These are phyloP conservation scores for Tricholauxania praeusta DNA, from an alignment of 2,888 invertebrate species.

Conservation along the genomic window DNA sequence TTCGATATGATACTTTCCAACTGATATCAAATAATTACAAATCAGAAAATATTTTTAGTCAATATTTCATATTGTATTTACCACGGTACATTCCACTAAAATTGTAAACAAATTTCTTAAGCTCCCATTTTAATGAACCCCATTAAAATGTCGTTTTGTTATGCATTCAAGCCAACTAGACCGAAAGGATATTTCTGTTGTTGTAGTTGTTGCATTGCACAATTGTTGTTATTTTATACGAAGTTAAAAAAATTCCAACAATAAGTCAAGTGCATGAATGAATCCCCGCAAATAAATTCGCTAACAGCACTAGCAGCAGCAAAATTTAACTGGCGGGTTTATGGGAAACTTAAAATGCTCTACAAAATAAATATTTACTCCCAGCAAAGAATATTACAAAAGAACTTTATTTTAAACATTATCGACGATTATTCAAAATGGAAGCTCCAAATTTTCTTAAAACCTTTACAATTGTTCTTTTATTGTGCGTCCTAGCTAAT, in stretches of 20 bases:
- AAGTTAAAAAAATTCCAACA: slow-evolving; percentile 33
- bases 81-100: not conserved
- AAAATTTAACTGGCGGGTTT: not conserved
- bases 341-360: too few species aligned
- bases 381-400: too few species aligned
- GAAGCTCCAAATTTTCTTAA: too few species aligned
- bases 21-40: too few species aligned
- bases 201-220: slow-evolving; percentile 6
- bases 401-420: too few species aligned
- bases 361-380: too few species aligned
- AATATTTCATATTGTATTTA: too few species aligned
- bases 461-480: too few species aligned
- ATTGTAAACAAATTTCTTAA: slow-evolving; percentile 30
- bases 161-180: slow-evolving; percentile 39
- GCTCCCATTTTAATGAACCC: slow-evolving; percentile 34
- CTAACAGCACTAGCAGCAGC: slow-evolving; percentile 15
- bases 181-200: slow-evolving; percentile 38
- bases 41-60: not conserved
- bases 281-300: slow-evolving; percentile 14
- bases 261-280: slow-evolving; percentile 25
- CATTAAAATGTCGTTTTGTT: slow-evolving; percentile 40
- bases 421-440: too few species aligned
- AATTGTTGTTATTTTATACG: not conserved
- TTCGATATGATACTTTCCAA: too few species aligned
- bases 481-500: too few species aligned